Evolutionary conservation across 2,113 vertebrate genomes (phyloP), one percentile per base, ranked within the genome.

Genomic region (Rhynchomys soricoides): DNA sequence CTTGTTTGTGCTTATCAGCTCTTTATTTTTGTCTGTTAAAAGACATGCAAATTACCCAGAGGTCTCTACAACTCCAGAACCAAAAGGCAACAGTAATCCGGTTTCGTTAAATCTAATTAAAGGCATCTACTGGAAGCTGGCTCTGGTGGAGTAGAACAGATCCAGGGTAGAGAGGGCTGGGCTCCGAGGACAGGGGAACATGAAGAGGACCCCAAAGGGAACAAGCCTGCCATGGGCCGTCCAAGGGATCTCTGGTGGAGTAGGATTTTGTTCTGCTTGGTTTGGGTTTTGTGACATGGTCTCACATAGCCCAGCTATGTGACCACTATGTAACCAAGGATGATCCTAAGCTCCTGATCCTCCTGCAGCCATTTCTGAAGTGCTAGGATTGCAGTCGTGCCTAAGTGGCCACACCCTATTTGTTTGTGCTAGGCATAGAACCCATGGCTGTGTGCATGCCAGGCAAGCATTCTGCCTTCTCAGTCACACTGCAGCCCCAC

Each of bases 101-200:
- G 92, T 96, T 97, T 96, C n/a, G 87, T 85, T 94, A 82, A 97
- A 97, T 96, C 95, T 95, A 96, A 96, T 96, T 97, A 97, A 86
- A 89, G 1, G 7, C 89, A 90, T 90, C 94, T 91, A 89, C 89
- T 86, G 45, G 83, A 62, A 89, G 50, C 24, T 24, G 70, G 48
- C 55, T 3, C 31, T 17, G 24, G 75, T 24, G 29, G 79, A 64
- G 64, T 77, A 64, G 70, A 85, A 62, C 62, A 59, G 86, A 40
- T 0, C 7, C 4, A 55, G 75, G 81, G 13, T 21, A 29, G 29
- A 24, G 77, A 24, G 40, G 57, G 55, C 15, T 2, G 48, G 31
- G 13, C 22, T 81, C 48, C 19, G 1, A 17, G 15, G 83, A 37
- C 68, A 79, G 22, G 73, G 7, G 31, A 57, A 17, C 52, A 43